Evolutionary conservation across 2,113 vertebrate species (phyloP).

Genomic region (Cervus canadensis): DNA sequence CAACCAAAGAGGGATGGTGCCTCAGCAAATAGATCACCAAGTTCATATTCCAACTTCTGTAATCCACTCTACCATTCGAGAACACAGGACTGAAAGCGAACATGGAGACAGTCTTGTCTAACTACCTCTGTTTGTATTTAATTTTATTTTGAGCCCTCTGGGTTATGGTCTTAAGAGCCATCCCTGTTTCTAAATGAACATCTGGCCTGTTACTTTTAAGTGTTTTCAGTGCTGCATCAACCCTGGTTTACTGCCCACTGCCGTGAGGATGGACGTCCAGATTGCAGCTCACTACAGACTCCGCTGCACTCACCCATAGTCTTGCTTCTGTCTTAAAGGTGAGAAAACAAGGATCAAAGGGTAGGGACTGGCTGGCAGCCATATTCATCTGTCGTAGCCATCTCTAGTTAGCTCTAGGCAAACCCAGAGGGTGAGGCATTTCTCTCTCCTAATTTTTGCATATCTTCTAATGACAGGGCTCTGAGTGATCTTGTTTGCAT

Average conservation of each 20-base stretch:
- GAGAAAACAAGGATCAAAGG: background rate
- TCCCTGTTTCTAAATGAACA: background rate
- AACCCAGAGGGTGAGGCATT: rapidly evolving
- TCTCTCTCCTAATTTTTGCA: background rate
- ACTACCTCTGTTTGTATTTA: background rate
- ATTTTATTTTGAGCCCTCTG: background rate
- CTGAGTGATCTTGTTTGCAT: background rate
- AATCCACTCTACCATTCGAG: background rate
- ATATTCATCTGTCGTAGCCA: background rate
- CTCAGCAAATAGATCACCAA: rapidly evolving
- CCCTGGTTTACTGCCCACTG: background rate
- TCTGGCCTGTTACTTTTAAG: background rate
- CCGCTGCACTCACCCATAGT: rapidly evolving
- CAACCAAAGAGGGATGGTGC: too few species aligned
- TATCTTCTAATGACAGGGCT: background rate
- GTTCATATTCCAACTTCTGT: background rate
- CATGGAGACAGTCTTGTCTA: background rate
- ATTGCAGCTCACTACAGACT: background rate
- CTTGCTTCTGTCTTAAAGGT: background rate
- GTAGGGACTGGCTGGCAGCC: background rate
- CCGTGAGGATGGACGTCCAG: background rate
- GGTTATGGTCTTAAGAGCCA: background rate
- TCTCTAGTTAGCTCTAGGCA: background rate
- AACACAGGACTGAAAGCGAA: background rate
- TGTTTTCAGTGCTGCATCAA: background rate